Evolutionary conservation across 2,797 vertebrate genomes (phyloP).

Genomic region (Fringilla coelebs): DNA sequence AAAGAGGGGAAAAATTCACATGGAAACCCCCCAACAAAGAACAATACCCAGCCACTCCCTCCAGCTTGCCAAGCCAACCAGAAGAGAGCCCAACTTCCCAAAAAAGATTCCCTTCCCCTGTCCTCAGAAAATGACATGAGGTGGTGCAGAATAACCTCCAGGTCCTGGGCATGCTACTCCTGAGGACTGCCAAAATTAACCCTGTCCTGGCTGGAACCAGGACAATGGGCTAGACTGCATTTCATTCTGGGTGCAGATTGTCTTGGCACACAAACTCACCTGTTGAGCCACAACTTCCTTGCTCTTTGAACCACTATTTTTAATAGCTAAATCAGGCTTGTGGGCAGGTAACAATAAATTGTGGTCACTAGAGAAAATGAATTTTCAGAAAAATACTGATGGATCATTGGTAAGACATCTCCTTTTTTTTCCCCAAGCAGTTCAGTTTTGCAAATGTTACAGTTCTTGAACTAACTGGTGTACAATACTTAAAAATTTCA

Average conservation of each 20-base stretch:
- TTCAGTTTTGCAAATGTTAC: background rate
- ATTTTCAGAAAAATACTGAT: background rate
- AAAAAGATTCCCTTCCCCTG: background rate
- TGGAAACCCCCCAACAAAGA: background rate
- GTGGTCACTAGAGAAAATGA: background rate
- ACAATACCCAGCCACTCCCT: no score
- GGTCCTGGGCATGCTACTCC: background rate
- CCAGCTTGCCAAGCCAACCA: background rate
- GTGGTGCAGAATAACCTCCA: background rate
- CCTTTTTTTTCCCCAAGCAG: background rate
- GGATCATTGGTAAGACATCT: background rate
- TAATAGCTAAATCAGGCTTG: background rate
- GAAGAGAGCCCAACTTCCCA: background rate
- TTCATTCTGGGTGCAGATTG: background rate
- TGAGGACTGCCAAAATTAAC: background rate
- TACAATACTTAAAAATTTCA: background rate
- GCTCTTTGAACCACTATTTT: background rate
- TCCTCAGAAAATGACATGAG: accelerated
- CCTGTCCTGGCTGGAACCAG: background rate
- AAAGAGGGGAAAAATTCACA: background rate
- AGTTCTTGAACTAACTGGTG: background rate
- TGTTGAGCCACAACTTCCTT: background rate
- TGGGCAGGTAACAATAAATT: background rate
- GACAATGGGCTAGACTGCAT: background rate
- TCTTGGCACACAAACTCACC: background rate